Percentiles rank a stretch among this genome's conserved stretches.
Evolutionary conservation across 2,888 invertebrate genomes (phyloP).

Genomic region (Drosophila flavopinicola): DNA sequence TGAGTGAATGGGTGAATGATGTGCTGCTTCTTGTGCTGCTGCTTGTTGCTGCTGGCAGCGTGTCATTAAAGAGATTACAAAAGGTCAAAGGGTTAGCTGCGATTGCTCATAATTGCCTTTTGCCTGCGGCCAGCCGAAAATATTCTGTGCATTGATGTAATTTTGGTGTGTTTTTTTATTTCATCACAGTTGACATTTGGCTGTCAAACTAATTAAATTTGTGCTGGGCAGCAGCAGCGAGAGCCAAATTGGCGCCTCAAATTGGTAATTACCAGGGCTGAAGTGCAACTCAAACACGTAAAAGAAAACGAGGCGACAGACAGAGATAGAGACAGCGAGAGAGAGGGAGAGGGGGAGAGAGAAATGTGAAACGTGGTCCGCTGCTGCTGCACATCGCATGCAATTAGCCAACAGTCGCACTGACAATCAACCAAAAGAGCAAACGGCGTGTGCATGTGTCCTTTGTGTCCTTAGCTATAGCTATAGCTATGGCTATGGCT

Average conservation of each 20-base stretch:
- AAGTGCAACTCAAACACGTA: slow-evolving; percentile 78
- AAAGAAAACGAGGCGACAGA: slow-evolving; percentile 44
- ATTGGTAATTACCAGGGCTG: slow-evolving; percentile 78
- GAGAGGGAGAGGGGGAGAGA: too few relatives aligned
- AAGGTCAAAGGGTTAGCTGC: slow-evolving; percentile 70
- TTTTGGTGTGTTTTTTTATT: slow-evolving; percentile 16
- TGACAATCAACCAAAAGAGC: slow-evolving; percentile 52
- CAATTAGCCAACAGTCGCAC: slow-evolving; percentile 72
- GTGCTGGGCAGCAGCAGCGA: slow-evolving; percentile 62
- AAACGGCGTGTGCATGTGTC: slow-evolving; percentile 59
- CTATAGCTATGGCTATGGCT: too few relatives aligned
- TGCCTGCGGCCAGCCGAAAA: slow-evolving; percentile 57
- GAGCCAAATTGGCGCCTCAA: slow-evolving; percentile 76
- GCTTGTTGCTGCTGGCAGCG: slow-evolving; percentile 37
- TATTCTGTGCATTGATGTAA: slow-evolving; percentile 32
- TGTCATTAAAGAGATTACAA: slow-evolving; percentile 68
- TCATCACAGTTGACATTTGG: slow-evolving; percentile 62
- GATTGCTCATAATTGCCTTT: slow-evolving; percentile 74
- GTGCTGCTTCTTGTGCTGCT: not conserved
- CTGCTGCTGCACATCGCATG: slow-evolving; percentile 60
- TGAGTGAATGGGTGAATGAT: slow-evolving; percentile 1
- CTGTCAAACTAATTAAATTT: slow-evolving; percentile 78
- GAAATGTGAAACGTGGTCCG: not conserved
- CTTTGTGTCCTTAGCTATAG: slow-evolving; percentile 36
- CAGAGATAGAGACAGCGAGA: not conserved